Percentiles rank a stretch among this genome's conserved stretches.
Evolutionary conservation across 2,797 vertebrate species (phyloP).

Genomic region (Threskiornis aethiopicus): DNA sequence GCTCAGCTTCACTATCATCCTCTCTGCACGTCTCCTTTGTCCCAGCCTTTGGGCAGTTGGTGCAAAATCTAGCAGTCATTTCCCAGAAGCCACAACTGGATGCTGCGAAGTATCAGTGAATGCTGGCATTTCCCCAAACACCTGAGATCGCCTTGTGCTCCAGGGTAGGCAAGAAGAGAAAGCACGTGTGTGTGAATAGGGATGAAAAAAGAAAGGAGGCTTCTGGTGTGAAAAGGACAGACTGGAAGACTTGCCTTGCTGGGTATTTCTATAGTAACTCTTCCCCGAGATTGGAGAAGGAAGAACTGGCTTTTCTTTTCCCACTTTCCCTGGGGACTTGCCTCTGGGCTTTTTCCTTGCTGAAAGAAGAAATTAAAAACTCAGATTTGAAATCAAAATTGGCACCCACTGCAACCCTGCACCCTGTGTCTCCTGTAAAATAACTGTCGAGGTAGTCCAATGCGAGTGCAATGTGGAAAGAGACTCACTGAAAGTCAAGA

Average conservation of each 20-base stretch:
- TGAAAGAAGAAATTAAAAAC: background rate
- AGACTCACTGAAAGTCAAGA: background rate
- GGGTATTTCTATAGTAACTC: background rate
- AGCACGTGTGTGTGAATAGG: accelerated
- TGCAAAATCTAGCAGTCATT: background rate
- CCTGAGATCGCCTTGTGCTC: background rate
- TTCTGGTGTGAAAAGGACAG: background rate
- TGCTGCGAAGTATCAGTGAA: background rate
- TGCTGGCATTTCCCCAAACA: background rate
- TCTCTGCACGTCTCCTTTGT: background rate
- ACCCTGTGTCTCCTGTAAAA: background rate
- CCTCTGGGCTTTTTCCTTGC: background rate
- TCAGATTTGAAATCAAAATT: background rate
- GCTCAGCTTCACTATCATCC: background rate
- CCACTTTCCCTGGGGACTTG: background rate
- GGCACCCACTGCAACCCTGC: background rate
- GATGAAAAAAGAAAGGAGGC: background rate
- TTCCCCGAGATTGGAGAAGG: background rate
- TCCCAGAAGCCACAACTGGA: background rate
- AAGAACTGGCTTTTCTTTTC: background rate
- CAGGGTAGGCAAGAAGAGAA: background rate
- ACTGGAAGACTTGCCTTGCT: background rate
- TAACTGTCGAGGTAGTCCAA: accelerated
- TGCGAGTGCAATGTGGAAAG: background rate
- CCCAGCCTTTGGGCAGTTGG: background rate